Evolutionary conservation across 2,797 vertebrate genomes (phyloP), one percentile per base, ranked within the genome.

Genomic region (Platyrinchus mystaceus): DNA sequence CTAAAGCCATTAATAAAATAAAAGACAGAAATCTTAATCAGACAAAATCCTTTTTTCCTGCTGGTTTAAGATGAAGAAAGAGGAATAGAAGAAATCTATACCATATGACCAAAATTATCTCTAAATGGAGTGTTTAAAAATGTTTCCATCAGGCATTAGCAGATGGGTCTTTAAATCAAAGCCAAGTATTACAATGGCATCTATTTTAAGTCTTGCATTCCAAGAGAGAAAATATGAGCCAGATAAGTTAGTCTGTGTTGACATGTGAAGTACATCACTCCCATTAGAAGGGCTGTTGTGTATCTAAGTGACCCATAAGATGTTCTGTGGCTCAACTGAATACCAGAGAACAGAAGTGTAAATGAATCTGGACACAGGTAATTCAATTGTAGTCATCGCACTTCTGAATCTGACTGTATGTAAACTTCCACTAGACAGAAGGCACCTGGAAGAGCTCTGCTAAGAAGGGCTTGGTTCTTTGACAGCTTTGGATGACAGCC

Each of bases 211-310:
- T 84, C 91, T 94, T 96, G 69, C 69, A 60, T 93, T 96, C 93
- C 95, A 95, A 89, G 80, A 87, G 34, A 68, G 75, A 96, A 96
- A 96, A 93, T 24, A 64, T 16, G 60, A 90, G 91, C 95, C 89
- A 97, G 93, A 94, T 79, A 95, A 96, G 89, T 95, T 93, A 94
- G 85, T 69, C 95, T 93, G 78, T 96, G 87, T 93, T 93, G 83
- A 94, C 90, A 92, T 91, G 66, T 92, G 58, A 96, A 91, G 93
- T 70, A 90, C 79, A 94, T 87, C 68, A 68, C 39, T 95, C 52
- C 53, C 36, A 76, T 92, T 50, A 74, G 55, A 92, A 94, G 83
- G 63, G 43, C 59, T 93, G 66, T 93, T 74, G 84, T 11, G 19
- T 76, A 85, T 93, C 89, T 92, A 76, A 96, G 82, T 86, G 67